Evolutionary conservation across 2,113 vertebrate genomes (phyloP), one percentile per base, ranked within the genome.

Genomic region (Dunckerocampus dactyliophorus): DNA sequence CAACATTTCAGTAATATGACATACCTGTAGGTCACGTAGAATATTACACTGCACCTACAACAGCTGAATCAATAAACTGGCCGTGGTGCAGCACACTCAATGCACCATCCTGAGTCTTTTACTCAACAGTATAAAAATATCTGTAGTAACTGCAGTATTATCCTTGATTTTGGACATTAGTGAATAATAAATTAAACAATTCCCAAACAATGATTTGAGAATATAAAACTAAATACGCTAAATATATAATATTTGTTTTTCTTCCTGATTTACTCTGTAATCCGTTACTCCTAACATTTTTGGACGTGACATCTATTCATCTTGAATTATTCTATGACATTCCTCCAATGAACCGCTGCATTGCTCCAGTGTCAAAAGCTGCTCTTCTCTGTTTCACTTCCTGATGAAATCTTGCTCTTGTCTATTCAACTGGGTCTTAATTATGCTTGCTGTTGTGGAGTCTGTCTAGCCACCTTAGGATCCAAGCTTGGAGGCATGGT

Each of bases 391-490:
- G 39, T 62, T 70, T 75, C 52, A 52, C 49, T 50, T 72, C 12
- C 51, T 16, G 47, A 7, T 4, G 1, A 34, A 57, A 39, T 43
- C 20, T 69, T 65, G 21, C 54, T 53, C 66, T 64, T 51, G 51
- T 67, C 76, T 15, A 11, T 78, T 78, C 71, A 78, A 50, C 69
- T 72, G 69, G 71, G 67, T 79, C 77, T 80, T 82, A 86, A 86
- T 82, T 76, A 78, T 75, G 62, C 65, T 70, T 67, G 45, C 69
- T 67, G 67, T 71, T 77, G 73, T 69, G 80, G 74, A 80, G 70
- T 72, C 58, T 45, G 47, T 62, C 58, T 71, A 49, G 84, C 81
- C 73, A 64, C 60, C 39, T 48, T 56, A 74, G 69, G 58, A 75
- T 69, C 67, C 55, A 47, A 58, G 62, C 67, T 65, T 55, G 37